Evolutionary conservation across 2,888 invertebrate species (phyloP).

Genomic region (Sepiola atlantica): DNA sequence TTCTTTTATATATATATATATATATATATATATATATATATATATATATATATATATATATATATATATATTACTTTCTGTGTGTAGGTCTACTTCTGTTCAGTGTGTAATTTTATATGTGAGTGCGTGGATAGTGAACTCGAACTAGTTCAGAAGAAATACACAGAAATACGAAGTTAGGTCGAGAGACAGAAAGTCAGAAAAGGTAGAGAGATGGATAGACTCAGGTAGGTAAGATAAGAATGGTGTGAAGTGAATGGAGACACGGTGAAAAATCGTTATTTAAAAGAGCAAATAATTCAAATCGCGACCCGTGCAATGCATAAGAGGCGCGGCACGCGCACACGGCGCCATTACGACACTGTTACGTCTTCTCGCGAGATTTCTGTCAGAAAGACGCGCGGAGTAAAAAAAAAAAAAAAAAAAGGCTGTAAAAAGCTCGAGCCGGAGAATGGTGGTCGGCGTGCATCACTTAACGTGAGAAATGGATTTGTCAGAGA

Average conservation of each 20-base stretch:
- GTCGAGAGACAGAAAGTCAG: too few species aligned
- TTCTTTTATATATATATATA: too few species aligned
- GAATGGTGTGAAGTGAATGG: not conserved
- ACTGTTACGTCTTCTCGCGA: not conserved
- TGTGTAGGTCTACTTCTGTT: too few species aligned
- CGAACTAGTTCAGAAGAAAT: not conserved
- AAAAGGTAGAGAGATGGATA: too few species aligned
- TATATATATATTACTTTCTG: too few species aligned
- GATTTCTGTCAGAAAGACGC: not conserved
- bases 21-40: too few species aligned
- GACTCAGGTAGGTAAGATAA: too few species aligned
- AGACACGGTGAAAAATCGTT: not conserved
- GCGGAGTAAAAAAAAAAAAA: not conserved
- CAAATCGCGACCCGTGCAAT: not conserved
- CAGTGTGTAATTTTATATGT: too few species aligned
- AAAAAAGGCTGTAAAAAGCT: not conserved
- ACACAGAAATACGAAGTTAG: not conserved
- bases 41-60: too few species aligned
- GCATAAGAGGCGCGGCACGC: not conserved
- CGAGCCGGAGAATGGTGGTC: not conserved
- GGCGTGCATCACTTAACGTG: not conserved
- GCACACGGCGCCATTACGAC: not conserved
- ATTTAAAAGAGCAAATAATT: not conserved
- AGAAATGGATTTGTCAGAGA: slow-evolving; percentile 21
- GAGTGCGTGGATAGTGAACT: too few species aligned